Evolutionary conservation across 2,888 invertebrate genomes (phyloP), one percentile per base, ranked within the genome.

Genomic region (Dascillus cervinus): DNA sequence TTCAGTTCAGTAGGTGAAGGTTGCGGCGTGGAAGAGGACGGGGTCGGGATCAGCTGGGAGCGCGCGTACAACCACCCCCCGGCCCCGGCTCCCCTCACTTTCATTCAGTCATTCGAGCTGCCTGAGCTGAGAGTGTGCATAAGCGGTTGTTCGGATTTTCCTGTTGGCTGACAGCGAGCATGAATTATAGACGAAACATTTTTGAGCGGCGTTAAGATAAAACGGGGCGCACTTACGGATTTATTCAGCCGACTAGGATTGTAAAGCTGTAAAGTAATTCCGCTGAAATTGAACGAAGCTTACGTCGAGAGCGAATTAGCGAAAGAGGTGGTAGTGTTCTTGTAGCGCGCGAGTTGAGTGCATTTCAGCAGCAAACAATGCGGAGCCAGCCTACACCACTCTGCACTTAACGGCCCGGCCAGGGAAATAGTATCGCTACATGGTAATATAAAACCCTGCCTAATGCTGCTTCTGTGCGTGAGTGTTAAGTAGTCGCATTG

Each of bases 1-100:
- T 58, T 58, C 50, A 58, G 60, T 57, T 58, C 58, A 58, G 44
- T 60, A 51, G 58, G 60, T 59, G 58, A 59, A 58, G 58, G 60
- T 58, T 57, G 50, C 50, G 49, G 49, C 34, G 44, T 35, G 41
- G 32, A 33, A 42, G 41, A 34, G 41, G 35, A 41, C 47, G 49
- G 43, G 41, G 43, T 29, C 23, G 38, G 39, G 41, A 47, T 47
- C 50, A 49, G 47, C 47, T 49, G 48, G 42, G n/a, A 43, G 43
- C 46, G 45, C 44, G 49, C 46, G 49, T 48, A 47, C 50, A 44
- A 43, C 43, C 41, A 31, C 41, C 30, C 37, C 14, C 25, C 24
- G 29, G 25, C 32, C 37, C 36, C 29, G 19, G n/a, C 29, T 31
- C 26, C 35, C 34, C 39, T 30, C 40, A 32, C 45, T 45, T 51